Evolutionary conservation across 2,888 invertebrate genomes (phyloP).

Genomic region (Strigamia crassipes): DNA sequence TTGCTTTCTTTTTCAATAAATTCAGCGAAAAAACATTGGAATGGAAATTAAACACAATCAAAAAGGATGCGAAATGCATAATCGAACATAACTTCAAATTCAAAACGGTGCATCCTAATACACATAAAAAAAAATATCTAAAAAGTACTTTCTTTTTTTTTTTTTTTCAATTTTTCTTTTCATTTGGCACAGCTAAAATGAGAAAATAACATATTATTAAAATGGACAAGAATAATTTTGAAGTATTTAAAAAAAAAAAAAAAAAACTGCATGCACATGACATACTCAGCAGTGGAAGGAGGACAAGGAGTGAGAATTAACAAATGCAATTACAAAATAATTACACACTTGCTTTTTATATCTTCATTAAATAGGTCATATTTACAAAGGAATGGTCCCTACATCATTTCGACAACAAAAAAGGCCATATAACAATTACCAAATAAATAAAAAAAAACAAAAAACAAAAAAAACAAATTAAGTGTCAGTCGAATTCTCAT

Average conservation of each 20-base stretch:
- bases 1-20: background rate
- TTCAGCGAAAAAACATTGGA: constrained; percentile 15
- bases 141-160: too few species aligned
- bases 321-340: constrained; percentile 39
- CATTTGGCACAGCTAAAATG: constrained; percentile 38
- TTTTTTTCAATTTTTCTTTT: background rate
- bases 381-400: constrained; percentile 42
- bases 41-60: constrained; percentile 1
- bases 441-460: background rate
- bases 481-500: background rate
- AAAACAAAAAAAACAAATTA: background rate
- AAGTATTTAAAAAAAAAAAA: background rate
- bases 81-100: background rate
- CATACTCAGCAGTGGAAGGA: constrained; percentile 34
- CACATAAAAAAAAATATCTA: background rate
- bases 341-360: constrained; percentile 39
- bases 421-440: constrained; percentile 40
- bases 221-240: constrained; percentile 20
- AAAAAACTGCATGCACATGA: constrained; percentile 10
- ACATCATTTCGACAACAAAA: constrained; percentile 36
- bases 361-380: constrained; percentile 40
- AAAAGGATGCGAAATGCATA: background rate
- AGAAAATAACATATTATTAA: background rate
- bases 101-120: background rate
- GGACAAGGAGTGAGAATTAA: constrained; percentile 42